Percentiles rank a stretch among this genome's conserved stretches.
Evolutionary conservation across 2,888 invertebrate genomes (phyloP).

Genomic region (Eupithecia tripunctaria): DNA sequence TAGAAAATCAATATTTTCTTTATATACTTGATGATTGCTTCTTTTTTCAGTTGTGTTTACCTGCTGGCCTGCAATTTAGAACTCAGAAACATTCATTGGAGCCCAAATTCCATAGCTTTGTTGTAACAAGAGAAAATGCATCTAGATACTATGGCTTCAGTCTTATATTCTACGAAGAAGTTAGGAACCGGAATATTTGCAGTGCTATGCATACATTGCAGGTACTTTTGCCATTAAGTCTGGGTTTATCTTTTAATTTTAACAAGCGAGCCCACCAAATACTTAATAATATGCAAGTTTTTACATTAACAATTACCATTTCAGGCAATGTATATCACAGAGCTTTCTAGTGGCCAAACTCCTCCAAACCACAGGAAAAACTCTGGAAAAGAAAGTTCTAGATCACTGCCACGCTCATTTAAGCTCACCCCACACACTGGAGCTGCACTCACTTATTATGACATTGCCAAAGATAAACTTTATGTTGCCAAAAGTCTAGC

Average conservation of each 20-base stretch:
- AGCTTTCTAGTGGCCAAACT: constrained; percentile 92
- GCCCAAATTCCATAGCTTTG: constrained; percentile 97
- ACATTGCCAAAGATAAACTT: constrained; percentile 96
- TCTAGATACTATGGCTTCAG: constrained; percentile 97
- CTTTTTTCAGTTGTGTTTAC: constrained; percentile 92
- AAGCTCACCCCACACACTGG: constrained; percentile 91
- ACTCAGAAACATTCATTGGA: constrained; percentile 96
- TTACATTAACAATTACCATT: constrained; percentile 41
- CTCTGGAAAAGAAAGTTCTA: constrained; percentile 88
- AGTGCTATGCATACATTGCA: constrained; percentile 98
- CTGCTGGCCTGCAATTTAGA: constrained; percentile 96
- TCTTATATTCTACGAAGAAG: constrained; percentile 98
- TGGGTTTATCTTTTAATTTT: not conserved
- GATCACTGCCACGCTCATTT: constrained; percentile 95
- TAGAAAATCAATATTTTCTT: not conserved
- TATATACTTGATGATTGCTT: not conserved
- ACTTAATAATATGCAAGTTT: not conserved
- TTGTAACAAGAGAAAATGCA: constrained; percentile 98
- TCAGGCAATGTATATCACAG: constrained; percentile 95
- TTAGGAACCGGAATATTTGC: constrained; percentile 95
- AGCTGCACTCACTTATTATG: constrained; percentile 94
- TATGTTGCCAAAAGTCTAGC: constrained; percentile 98
- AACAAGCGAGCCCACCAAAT: not conserved
- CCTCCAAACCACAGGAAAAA: constrained; percentile 85
- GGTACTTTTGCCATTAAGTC: constrained; percentile 67